A percentile compares a stretch with the other conserved stretches of the same genome.
These are phyloP conservation scores for Pangasius djambal DNA, from an alignment of 2,797 vertebrate genomes.

Conservation along the genomic window DNA sequence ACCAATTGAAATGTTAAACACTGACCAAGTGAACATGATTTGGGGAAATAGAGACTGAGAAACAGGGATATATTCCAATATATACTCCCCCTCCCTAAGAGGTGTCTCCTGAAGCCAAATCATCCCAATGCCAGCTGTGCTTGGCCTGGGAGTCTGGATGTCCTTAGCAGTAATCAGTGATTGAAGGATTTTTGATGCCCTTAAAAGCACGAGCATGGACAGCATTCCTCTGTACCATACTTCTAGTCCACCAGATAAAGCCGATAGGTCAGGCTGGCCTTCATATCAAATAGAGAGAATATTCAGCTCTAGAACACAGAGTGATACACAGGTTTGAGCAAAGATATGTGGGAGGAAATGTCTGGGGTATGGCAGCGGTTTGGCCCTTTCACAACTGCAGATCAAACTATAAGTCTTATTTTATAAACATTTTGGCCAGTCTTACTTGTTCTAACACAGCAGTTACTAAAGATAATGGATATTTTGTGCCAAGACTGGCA, in stretches of 20 bases:
- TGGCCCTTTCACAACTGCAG: not conserved
- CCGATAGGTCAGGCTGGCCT: not conserved
- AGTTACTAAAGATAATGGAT: slow-evolving; percentile 1
- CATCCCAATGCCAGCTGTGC: not conserved
- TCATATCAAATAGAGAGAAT: not conserved
- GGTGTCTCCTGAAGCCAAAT: not conserved
- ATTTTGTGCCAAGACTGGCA: not conserved
- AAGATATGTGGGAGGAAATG: not conserved
- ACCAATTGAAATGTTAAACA: not conserved
- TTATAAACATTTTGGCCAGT: not conserved
- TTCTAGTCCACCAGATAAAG: not conserved
- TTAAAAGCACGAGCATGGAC: too few relatives aligned
- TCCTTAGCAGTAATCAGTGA: not conserved
- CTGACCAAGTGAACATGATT: not conserved
- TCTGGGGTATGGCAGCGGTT: not conserved
- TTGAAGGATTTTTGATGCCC: not conserved
- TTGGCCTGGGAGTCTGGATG: not conserved
- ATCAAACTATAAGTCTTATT: not conserved
- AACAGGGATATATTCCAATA: not conserved
- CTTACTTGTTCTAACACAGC: not conserved
- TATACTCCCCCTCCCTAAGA: not conserved
- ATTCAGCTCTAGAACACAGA: slow-evolving; percentile 3
- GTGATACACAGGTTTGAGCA: not conserved
- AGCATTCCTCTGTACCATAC: not conserved
- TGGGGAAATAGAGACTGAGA: not conserved